phyloP scores from a whole-genome alignment of 1,140 invertebrate species.

The Atopsyche davidsoni region DNA sequence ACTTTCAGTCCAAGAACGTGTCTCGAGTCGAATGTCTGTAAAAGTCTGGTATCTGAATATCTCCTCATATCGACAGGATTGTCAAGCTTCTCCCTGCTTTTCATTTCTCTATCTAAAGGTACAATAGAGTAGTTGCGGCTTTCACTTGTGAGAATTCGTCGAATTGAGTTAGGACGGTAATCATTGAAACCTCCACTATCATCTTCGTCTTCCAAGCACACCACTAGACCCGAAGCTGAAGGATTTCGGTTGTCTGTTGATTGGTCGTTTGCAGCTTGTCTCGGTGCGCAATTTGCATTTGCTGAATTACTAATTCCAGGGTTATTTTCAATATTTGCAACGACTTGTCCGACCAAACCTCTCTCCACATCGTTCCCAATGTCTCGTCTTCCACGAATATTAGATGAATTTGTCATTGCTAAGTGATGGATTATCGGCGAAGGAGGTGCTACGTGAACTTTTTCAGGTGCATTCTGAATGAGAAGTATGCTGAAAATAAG shows the following conservation, averaged over 20 bases:
- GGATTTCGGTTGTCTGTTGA: conserved; percentile 9
- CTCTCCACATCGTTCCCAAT: conserved; percentile 23
- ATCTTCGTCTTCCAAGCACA: conserved; percentile 40
- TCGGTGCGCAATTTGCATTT: conserved; percentile 25
- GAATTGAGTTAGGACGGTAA: conserved; percentile 39
- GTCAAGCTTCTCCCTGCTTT: conserved; percentile 29
- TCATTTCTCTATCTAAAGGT: conserved; percentile 25
- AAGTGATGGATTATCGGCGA: conserved; percentile 43
- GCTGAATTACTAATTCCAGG: conserved; percentile 36
- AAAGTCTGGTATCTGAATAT: conserved; percentile 46
- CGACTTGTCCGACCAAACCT: conserved; percentile 42
- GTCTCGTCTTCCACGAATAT: conserved; percentile 40
- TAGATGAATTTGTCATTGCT: conserved; percentile 31
- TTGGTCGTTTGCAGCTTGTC: conserved; percentile 29
- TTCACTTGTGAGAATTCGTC: conserved; percentile 35
- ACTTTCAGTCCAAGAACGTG: conserved; percentile 17
- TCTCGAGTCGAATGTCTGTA: conserved; percentile 28
- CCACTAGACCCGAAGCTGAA: conserved; percentile 7
- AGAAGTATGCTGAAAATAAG: conserved; percentile 66
- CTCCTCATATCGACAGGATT: conserved; percentile 34
- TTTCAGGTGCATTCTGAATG: conserved; percentile 85
- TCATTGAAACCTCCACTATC: conserved; percentile 47
- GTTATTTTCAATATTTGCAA: conserved; percentile 56
- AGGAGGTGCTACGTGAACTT: conserved; percentile 52
- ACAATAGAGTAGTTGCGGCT: conserved; percentile 28